Conservation (phyloP, 2,113 vertebrate genomes). For the Ptychochromis oligacanthus region DNA sequence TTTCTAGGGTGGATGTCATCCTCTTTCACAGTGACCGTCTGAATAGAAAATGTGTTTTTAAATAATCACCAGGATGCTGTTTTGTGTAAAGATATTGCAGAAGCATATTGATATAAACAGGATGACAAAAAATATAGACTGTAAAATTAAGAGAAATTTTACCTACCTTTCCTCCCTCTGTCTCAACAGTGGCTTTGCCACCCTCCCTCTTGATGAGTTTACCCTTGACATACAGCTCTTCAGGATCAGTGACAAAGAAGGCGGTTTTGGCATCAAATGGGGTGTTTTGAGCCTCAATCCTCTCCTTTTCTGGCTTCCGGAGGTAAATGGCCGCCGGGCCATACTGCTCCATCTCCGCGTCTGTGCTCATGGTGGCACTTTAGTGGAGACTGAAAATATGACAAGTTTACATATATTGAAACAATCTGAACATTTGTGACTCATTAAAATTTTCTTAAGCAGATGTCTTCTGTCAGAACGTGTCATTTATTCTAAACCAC, state of each 20-base stretch:
- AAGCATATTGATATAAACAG: neutral
- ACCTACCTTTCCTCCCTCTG: conserved; percentile 39
- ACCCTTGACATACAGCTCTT: conserved; percentile 37
- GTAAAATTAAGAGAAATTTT: neutral
- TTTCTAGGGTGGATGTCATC: conserved; percentile 75
- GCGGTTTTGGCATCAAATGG: conserved; percentile 55
- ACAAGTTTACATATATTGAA: neutral
- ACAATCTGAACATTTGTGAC: neutral
- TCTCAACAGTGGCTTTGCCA: conserved; percentile 55
- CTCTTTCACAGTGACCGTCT: conserved; percentile 77
- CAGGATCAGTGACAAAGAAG: conserved; percentile 26
- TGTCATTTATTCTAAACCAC: neutral
- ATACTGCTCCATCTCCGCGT: conserved; percentile 40
- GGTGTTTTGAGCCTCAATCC: conserved; percentile 34
- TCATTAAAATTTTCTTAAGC: neutral
- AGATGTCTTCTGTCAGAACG: neutral
- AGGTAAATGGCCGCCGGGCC: conserved; percentile 30
- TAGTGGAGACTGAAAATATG: conserved; percentile 7
- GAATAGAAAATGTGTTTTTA: neutral
- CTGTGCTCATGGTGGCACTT: conserved; percentile 46
- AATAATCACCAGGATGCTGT: neutral
- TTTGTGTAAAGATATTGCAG: neutral
- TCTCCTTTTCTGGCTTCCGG: conserved; percentile 43
- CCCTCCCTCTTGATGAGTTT: conserved; percentile 47
- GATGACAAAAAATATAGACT: neutral